These are phyloP conservation scores for Odontocolon sp. DNA, from an alignment of 2,888 invertebrate species.

Conservation along the genomic window DNA sequence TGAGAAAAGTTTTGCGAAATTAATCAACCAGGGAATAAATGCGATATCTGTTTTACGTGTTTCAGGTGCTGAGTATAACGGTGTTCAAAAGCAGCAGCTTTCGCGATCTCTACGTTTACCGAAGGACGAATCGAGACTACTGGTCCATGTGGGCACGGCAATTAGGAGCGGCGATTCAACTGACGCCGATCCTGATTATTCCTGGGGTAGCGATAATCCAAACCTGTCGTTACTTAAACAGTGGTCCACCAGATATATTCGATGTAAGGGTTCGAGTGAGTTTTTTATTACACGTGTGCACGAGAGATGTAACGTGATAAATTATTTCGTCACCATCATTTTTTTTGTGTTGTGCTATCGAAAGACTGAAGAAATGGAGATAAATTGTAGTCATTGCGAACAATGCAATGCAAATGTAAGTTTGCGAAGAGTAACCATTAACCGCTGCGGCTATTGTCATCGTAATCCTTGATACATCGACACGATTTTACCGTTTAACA, in stretches of 20 bases:
- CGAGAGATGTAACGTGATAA: background rate
- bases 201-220: constrained; percentile 88
- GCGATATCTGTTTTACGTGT: constrained; percentile 4
- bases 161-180: constrained; percentile 87
- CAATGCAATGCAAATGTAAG: constrained; percentile 79
- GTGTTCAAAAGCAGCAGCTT: constrained; percentile 88
- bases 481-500: too few species aligned
- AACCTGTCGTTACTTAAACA: constrained; percentile 89
- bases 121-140: constrained; percentile 84
- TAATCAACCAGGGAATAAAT: too few species aligned
- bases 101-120: constrained; percentile 86
- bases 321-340: background rate
- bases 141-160: constrained; percentile 92
- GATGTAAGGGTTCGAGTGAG: constrained; percentile 85
- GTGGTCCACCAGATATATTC: constrained; percentile 92
- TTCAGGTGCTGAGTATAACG: constrained; percentile 85
- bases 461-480: too few species aligned
- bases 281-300: constrained; percentile 12
- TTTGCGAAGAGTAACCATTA: too few species aligned
- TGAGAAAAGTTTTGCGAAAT: too few species aligned
- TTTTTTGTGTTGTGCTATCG: constrained; percentile 66
- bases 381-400: constrained; percentile 78
- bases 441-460: too few species aligned
- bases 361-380: constrained; percentile 77
- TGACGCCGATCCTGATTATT: constrained; percentile 88